Conservation (phyloP, 2,113 vertebrate genomes). For the Microcebus lehilahytsara region DNA sequence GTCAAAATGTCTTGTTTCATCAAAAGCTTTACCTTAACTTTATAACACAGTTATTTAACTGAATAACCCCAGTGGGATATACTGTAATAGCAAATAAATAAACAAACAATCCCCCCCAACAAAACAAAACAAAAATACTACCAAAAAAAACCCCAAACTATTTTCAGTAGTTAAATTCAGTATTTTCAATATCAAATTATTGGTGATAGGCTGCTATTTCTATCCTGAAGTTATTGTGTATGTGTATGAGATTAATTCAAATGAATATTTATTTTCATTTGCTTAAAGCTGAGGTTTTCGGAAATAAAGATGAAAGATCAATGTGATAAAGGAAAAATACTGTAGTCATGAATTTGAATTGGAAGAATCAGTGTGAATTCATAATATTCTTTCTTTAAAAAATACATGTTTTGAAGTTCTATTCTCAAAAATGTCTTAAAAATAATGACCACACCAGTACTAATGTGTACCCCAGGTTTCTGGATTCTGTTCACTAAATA, state of each 20-base stretch:
- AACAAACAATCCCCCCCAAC: too few relatives aligned
- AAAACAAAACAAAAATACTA: too few relatives aligned
- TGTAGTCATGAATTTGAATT: not conserved
- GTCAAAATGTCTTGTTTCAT: conserved; percentile 58
- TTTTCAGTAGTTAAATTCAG: not conserved
- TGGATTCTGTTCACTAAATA: not conserved
- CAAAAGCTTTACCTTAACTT: conserved; percentile 53
- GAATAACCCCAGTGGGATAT: conserved; percentile 8
- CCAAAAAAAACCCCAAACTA: not conserved
- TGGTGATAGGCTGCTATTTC: not conserved
- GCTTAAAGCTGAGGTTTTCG: conserved; percentile 18
- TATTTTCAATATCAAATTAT: not conserved
- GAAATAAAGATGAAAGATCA: not conserved
- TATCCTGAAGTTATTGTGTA: not conserved
- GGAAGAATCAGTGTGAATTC: not conserved
- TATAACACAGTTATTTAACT: conserved; percentile 24
- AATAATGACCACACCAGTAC: not conserved
- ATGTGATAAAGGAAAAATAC: not conserved
- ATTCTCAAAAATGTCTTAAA: not conserved
- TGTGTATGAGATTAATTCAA: not conserved
- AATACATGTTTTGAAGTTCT: not conserved
- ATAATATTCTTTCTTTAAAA: not conserved
- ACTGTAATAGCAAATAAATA: not conserved
- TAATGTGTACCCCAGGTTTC: not conserved
- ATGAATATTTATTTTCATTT: not conserved